phyloP scores from a whole-genome alignment of 2,797 vertebrate genomes.

The Protosalanx chinensis region DNA sequence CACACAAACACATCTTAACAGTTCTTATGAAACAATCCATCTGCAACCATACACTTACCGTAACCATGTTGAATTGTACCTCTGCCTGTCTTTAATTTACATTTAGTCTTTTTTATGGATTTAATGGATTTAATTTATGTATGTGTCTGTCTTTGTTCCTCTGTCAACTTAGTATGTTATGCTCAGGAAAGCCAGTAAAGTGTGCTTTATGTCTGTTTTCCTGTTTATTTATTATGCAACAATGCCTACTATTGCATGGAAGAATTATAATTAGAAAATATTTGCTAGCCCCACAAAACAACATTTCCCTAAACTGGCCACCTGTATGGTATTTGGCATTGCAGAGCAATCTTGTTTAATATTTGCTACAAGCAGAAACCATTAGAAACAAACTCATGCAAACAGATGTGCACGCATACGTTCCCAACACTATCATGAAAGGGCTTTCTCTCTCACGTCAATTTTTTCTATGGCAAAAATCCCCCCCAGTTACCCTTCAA shows the following conservation, averaged over 20 bases:
- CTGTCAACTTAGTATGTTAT: not conserved
- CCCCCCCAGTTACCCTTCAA: not conserved
- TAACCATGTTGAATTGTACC: not conserved
- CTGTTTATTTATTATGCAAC: not conserved
- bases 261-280: conserved; percentile 31
- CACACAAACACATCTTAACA: conserved; percentile 36
- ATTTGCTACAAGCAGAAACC: not conserved
- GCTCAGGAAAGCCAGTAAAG: no score
- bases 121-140: no score
- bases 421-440: no score
- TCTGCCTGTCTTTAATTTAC: not conserved
- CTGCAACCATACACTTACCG: conserved; percentile 32
- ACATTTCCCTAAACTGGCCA: conserved; percentile 53
- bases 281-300: conserved; percentile 45
- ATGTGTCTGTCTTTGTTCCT: not conserved
- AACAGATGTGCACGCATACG: no score
- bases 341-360: conserved; percentile 25
- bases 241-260: not conserved
- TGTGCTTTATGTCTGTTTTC: not conserved
- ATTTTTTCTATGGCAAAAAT: not conserved
- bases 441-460: no score
- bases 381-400: not conserved
- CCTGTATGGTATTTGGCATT: conserved; percentile 51
- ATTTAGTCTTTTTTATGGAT: no score
- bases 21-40: conserved; percentile 30